A percentile compares a stretch with the other conserved stretches of the same genome.
These are phyloP conservation scores for Molossus alvarezi DNA, from an alignment of 2,797 vertebrate genomes.

Conservation along the genomic window DNA sequence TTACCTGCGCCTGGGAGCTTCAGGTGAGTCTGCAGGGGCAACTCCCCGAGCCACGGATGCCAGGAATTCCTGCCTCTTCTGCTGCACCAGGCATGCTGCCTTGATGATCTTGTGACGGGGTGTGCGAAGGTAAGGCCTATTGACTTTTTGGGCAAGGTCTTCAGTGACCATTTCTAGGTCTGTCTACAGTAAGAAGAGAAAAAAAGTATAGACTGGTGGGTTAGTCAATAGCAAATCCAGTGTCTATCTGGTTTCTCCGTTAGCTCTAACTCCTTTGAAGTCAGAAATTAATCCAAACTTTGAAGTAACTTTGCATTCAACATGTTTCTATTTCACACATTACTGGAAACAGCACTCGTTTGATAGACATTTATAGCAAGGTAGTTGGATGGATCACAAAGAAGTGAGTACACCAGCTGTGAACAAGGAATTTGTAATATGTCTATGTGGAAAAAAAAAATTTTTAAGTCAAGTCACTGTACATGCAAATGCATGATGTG, in stretches of 20 bases:
- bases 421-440: not conserved
- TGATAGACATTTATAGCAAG: not conserved
- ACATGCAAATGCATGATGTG: not conserved
- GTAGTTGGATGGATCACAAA: not conserved
- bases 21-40: slow-evolving; percentile 98
- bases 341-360: slow-evolving; percentile 9
- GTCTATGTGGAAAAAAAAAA: not conserved
- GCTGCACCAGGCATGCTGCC: slow-evolving; percentile 98
- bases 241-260: slow-evolving; percentile 22
- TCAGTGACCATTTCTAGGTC: slow-evolving; percentile 99
- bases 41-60: slow-evolving; percentile 98
- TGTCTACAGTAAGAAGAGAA: slow-evolving; percentile 91
- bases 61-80: slow-evolving; percentile 98
- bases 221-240: slow-evolving; percentile 50
- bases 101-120: slow-evolving; percentile 99
- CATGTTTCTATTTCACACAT: slow-evolving; percentile 17
- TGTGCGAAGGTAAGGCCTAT: slow-evolving; percentile 98
- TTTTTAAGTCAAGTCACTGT: slow-evolving; percentile 11
- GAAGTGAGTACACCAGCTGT: not conserved
- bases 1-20: slow-evolving; percentile 97
- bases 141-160: slow-evolving; percentile 99
- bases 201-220: not conserved
- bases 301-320: slow-evolving; percentile 55
- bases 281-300: slow-evolving; percentile 70
- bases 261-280: slow-evolving; percentile 52